A percentile compares a stretch with the other conserved stretches of the same genome.
These are phyloP conservation scores for Egretta garzetta DNA, from an alignment of 2,113 vertebrate genomes.

Conservation along the genomic window DNA sequence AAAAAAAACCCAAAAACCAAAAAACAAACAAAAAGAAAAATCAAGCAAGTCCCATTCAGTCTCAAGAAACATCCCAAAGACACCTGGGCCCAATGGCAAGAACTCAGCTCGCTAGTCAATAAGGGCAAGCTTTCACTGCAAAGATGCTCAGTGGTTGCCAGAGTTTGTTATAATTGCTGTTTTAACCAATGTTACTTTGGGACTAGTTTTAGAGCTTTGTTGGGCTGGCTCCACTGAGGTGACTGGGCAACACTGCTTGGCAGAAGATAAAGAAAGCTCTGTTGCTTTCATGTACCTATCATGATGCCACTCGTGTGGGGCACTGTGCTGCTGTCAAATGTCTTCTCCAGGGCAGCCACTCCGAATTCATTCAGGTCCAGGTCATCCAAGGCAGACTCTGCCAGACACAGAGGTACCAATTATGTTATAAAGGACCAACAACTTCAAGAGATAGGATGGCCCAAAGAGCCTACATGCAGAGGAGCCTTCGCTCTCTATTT, in stretches of 20 bases:
- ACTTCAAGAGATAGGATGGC: constrained; percentile 73
- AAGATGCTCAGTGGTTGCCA: constrained; percentile 31
- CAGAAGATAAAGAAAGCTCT: constrained; percentile 78
- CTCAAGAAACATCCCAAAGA: constrained; percentile 55
- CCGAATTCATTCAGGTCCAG: constrained; percentile 97
- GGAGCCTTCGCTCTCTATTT: constrained; percentile 51
- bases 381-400: constrained; percentile 95
- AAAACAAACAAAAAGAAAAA: not conserved
- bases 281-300: constrained; percentile 83
- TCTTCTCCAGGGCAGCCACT: constrained; percentile 93
- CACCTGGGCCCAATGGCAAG: constrained; percentile 31
- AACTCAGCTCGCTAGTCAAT: constrained; percentile 29
- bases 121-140: constrained; percentile 21
- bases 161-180: not conserved
- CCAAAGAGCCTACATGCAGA: constrained; percentile 75
- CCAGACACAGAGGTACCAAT: constrained; percentile 67
- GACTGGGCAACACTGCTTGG: constrained; percentile 74
- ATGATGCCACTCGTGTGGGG: constrained; percentile 87
- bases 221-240: constrained; percentile 70
- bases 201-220: constrained; percentile 37
- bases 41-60: constrained; percentile 23
- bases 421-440: constrained; percentile 77
- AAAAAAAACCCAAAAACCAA: no score
- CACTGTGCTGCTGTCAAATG: constrained; percentile 87
- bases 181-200: constrained; percentile 17